Evolutionary conservation across 2,888 invertebrate species (phyloP), one percentile per base, ranked within the genome.

Genomic region (Eupeodes luniger): DNA sequence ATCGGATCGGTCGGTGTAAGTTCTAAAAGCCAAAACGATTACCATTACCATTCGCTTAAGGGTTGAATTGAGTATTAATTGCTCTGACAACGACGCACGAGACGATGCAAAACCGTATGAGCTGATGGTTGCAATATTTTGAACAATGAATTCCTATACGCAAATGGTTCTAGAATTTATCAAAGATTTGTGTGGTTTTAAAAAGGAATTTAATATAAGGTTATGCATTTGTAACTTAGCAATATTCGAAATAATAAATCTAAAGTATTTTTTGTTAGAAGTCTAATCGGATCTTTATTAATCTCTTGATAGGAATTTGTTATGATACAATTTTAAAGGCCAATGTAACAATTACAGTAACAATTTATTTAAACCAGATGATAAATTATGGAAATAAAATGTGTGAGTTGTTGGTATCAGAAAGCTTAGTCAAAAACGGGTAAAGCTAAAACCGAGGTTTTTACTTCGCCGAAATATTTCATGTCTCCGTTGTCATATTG

Each of bases 11-110:
- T 40, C 40, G 40, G 47, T 64, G 75, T 51, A 59, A 27, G 59
- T 62, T 53, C 79, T 72, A 12, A 61, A 67, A 61, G 61, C 76
- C 66, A 49, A 27, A 80, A 44, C 59, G 67, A 81, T 40, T 40
- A 40, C 40, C 40, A 40, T 84, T 84, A 84, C 62, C 44, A 64
- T 55, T 40, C 44, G 81, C 88, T 88, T 74, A 88, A 78, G 88
- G 88, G 88, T 88, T 85, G 81, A 57, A 88, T 84, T 74, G 72
- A 51, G 47, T 81, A 88, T 88, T 84, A 88, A 88, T 85, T 81
- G 81, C 74, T n/a, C 51, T 81, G 81, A 72, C 27, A 62, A 83
- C 51, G 64, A 75, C 16, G 12, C 19, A 19, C 19, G 19, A 19
- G 19, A 40, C 4, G 40, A 40, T 40, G 6, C 40, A 19, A 62